Percentiles rank a stretch among this genome's conserved stretches.
Conservation (phyloP, 2,113 vertebrate genomes). For the Dicaeum eximium region DNA sequence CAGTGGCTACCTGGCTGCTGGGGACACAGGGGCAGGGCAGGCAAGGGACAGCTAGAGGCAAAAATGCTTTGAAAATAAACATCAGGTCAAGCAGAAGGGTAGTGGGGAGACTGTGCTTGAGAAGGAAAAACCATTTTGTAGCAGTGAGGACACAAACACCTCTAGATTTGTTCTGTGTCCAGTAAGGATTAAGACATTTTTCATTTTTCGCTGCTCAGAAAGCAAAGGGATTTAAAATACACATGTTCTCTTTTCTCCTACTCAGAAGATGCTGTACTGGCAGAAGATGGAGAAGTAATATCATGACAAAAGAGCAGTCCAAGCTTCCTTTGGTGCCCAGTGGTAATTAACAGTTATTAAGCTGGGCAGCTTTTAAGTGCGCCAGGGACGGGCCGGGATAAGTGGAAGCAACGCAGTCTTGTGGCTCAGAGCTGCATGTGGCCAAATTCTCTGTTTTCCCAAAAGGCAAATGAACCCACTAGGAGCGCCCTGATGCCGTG, state of each 20-base stretch:
- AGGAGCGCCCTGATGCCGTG: background rate
- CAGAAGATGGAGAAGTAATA: background rate
- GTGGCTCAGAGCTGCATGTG: background rate
- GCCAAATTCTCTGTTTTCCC: conserved; percentile 10
- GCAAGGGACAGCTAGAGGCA: background rate
- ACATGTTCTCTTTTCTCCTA: background rate
- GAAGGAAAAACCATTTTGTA: background rate
- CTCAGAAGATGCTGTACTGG: background rate
- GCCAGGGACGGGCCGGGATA: background rate
- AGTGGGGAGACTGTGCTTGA: background rate
- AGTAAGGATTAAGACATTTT: background rate
- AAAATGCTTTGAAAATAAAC: background rate
- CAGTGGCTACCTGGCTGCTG: background rate
- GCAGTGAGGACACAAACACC: background rate
- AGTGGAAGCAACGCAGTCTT: background rate
- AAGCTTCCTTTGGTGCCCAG: conserved; percentile 4
- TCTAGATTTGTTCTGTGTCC: background rate
- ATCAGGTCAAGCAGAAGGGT: background rate
- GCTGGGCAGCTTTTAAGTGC: background rate
- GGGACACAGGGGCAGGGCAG: background rate
- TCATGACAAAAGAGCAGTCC: background rate
- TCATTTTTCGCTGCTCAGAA: background rate
- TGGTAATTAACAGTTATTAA: conserved; percentile 46
- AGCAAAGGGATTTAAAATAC: background rate
- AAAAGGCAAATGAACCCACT: conserved; percentile 16